Conservation (phyloP, 2,113 vertebrate genomes). For the Globicephala melas region DNA sequence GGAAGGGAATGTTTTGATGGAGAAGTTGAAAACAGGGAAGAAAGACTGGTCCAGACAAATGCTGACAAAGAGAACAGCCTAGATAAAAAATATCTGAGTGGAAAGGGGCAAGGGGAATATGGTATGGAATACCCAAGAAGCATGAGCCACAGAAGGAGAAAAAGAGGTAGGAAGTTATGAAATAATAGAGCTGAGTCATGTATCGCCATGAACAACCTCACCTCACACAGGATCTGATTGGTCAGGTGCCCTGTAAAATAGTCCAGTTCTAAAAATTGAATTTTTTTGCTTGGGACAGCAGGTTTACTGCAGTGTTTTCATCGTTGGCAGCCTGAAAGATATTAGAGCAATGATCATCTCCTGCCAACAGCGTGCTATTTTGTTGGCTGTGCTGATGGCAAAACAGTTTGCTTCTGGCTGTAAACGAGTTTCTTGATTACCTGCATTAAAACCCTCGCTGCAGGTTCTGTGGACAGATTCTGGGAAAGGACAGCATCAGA, state of each 20-base stretch:
- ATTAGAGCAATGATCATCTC: neutral
- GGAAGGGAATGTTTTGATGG: neutral
- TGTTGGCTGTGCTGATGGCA: neutral
- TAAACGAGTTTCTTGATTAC: slow-evolving; percentile 1
- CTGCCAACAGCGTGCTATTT: neutral
- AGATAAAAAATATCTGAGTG: neutral
- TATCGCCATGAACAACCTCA: neutral
- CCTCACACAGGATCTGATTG: neutral
- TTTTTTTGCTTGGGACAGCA: neutral
- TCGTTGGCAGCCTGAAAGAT: slow-evolving; percentile 2
- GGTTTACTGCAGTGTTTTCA: neutral
- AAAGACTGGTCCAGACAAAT: neutral
- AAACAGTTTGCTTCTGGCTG: slow-evolving; percentile 29
- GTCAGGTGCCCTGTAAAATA: neutral
- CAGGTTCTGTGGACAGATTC: neutral
- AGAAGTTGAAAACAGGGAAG: neutral
- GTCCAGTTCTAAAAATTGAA: neutral
- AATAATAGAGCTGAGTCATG: neutral
- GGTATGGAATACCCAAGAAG: neutral
- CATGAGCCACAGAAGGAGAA: neutral
- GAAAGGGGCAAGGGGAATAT: neutral
- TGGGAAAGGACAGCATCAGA: neutral
- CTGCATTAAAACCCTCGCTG: neutral
- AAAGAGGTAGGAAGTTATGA: neutral
- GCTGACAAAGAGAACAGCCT: neutral